Base-by-base conservation (phyloP, 2,888 invertebrate genomes). In the Tholera decimalis region DNA sequence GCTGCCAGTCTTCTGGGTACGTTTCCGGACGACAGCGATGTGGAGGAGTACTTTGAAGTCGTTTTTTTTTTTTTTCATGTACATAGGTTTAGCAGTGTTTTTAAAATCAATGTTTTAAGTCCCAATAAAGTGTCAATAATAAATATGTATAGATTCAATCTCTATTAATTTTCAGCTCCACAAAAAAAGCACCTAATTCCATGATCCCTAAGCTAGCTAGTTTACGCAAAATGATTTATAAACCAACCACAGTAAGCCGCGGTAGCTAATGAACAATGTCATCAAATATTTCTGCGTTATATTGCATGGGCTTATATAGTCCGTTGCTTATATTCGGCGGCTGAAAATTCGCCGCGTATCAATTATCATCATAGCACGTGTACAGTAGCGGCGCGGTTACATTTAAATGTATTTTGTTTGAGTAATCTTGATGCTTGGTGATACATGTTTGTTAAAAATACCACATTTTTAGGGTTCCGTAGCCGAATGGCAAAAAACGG, bases 341-440 rank as follows among this genome's bases (percentile, higher is more conserved):
- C 55, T 53, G 78, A 74, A 74, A 77, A 74, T 77, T 73, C 33
- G 72, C 39, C 55, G 74, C 63, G 68, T 82, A 82, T 75, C 74
- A 83, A 82, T 83, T 83, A 83, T 79, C 69, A 57, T 70, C 65
- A 44, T 60, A 55, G 41, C 55, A 44, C 61, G 75, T 72, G 80
- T 80, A 73, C 43, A 73, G 79, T 77, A 77, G 72, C 65, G 58
- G 47, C 51, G 68, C 69, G 62, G 68, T 57, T 65, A 67, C 51
- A 76, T 72, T 77, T 65, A 63, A 72, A 64, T 78, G 33, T 78
- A 64, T 35, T 26, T 22, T 5, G 51, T 1, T n/a, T 33, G n/a
- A 11, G 2, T 4, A 4, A 1, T 55, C 46, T 83, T 76, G 67
- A 67, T 76, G 41, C 46, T 65, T 72, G 33, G 1, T 47, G 20